Base-by-base conservation (phyloP, 2,797 vertebrate genomes). In the Uromys caudimaculatus region DNA sequence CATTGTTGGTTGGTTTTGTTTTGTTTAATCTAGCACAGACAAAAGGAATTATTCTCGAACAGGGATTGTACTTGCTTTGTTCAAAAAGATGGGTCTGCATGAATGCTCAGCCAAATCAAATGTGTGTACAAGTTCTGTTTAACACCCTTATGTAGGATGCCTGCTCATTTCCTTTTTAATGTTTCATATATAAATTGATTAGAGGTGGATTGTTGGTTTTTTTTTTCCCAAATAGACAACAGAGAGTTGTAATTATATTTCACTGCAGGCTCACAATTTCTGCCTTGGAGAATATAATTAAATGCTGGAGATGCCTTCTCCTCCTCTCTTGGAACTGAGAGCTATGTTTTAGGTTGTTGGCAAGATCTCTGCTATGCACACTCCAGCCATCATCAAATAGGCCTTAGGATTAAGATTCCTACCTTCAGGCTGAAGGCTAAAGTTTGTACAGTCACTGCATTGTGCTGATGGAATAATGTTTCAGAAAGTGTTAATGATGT, bases 181-280 rank as follows among this genome's bases (percentile, higher is more conserved):
- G 64, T 94, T 92, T 95, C 76, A 88, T 96, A 60, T 89, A 2
- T 79, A 96, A 96, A 69, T 88, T 93, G 54, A 97, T 97, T 93
- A 96, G 38, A 21, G 9, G 95, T 35, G 3, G 82, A 89, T 84
- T 95, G 27, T 89, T 96, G 91, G 0, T 24, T 75, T 94, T 94
- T 44, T 75, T 50, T 85, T 89, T 4, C 10, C 19, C 35, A 95
- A 95, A 76, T 92, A 95, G 38, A 92, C 91, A 96, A 86, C 56
- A 82, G 67, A 94, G 54, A 93, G 50, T 60, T 95, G 4, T 95
- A 97, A 97, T 97, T 94, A 89, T 92, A 86, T 96, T 92, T 95
- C 41, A 87, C n/a, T 21, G 35, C 75, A 82, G n/a, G 89, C n/a
- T 79, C 50, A 58, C 23, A 89, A 41, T 92, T 91, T 94, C 64